Evolutionary conservation across 2,113 vertebrate species (phyloP).

Genomic region (Prunella himalayana): DNA sequence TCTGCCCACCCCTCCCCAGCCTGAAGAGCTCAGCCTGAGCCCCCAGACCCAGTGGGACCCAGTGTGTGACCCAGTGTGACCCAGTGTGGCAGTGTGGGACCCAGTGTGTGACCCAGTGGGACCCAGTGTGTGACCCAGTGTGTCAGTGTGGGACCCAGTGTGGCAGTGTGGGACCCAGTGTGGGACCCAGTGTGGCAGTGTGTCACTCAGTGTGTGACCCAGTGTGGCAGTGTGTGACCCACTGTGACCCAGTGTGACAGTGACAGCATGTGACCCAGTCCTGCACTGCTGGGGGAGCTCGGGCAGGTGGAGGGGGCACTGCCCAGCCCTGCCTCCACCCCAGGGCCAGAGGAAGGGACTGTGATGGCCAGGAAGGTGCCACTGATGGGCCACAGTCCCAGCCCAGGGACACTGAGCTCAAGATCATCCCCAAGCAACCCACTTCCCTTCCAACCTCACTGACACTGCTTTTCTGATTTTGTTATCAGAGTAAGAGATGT

Average conservation of each 20-base stretch:
- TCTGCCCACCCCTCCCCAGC: not conserved
- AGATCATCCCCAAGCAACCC: too few species aligned
- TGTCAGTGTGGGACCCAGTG: not conserved
- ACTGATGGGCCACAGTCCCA: not conserved
- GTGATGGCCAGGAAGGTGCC: accelerated
- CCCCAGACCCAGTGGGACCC: not conserved
- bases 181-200: not conserved
- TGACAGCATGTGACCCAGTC: not conserved
- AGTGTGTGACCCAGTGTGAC: too few species aligned
- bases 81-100: too few species aligned
- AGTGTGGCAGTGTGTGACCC: too few species aligned
- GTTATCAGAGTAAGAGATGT: not conserved
- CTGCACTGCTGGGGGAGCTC: too few species aligned
- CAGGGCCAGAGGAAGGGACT: accelerated
- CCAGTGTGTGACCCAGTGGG: too few species aligned
- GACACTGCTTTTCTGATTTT: not conserved
- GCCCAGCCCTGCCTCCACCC: too few species aligned
- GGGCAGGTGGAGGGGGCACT: not conserved
- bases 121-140: not conserved
- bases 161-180: too few species aligned
- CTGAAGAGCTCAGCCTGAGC: not conserved
- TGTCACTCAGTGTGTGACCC: too few species aligned
- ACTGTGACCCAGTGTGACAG: too few species aligned
- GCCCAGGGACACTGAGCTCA: too few species aligned
- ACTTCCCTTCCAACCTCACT: not conserved